Evolutionary conservation across 2,113 vertebrate genomes (phyloP), one percentile per base, ranked within the genome.

Genomic region (Elgaria multicarinata): DNA sequence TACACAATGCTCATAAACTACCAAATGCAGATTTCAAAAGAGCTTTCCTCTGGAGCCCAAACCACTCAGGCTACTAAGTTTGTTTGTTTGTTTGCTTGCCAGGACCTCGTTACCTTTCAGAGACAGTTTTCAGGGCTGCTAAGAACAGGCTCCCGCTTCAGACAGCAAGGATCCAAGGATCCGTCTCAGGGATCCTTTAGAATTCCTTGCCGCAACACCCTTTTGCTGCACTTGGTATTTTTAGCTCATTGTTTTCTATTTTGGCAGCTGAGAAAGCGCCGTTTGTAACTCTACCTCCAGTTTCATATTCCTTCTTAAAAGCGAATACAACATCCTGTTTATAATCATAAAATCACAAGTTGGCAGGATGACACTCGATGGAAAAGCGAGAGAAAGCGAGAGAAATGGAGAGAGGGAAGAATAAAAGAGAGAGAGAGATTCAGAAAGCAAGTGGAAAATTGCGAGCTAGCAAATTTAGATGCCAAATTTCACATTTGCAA

Each of bases 281-380:
- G 95, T 96, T 96, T 97, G 97, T 97, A 97, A 98, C 96, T 97
- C 97, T 97, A 97, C 97, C 97, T 97, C 94, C 93, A 96, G 97
- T 95, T 96, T 98, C 97, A 97, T 94, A 97, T 97, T 97, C 97
- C 97, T 97, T 97, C 95, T 97, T 97, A 97, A 98, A 97, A 97
- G 96, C 95, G 96, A 98, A 97, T 98, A 97, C 97, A 97, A 97
- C 97, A 96, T 97, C 97, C 97, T 97, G 97, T 97, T 98, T 97
- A 97, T 97, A 97, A 97, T 97, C 97, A 97, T 97, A 97, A 98
- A 98, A 97, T 97, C 95, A 97, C 96, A 93, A 95, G 95, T 95
- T 98, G 97, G 97, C 97, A 97, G 96, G 92, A 96, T 91, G 96
- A 97, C 96, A 96, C 96, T 96, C 96, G 95, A 94, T 92, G 93